Evolutionary conservation across 2,888 invertebrate genomes (phyloP), one percentile per base, ranked within the genome.

Genomic region (Halictus ligatus): DNA sequence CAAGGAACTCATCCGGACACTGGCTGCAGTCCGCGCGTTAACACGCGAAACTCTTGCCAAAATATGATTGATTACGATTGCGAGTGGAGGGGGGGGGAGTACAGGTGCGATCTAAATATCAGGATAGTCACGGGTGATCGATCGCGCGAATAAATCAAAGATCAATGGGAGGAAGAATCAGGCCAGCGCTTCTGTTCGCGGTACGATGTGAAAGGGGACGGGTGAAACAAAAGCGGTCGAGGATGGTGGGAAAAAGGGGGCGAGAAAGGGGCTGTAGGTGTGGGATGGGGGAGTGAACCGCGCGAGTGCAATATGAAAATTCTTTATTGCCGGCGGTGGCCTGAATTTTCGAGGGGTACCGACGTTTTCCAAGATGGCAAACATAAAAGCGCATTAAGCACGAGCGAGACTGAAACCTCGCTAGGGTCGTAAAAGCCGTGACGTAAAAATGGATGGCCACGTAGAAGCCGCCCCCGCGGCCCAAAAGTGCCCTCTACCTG

Each of bases 351-450:
- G 78, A 64, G 69, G 69, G 75, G 69, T 60, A 46, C 76, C 81
- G 80, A 80, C 81, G 85, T 89, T 87, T 75, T 80, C 81, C 83
- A 83, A 88, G 86, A 78, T 75, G 78, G 82, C 83, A 75, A 72
- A 75, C 78, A 75, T 85, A 81, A 89, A 88, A 83, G 85, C 80
- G 71, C 83, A 81, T 89, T 89, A 89, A 89, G 84, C 84, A 58
- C 78, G 77, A 60, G 40, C 80, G 80, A 75, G 79, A 69, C 48
- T 75, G 82, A 84, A 88, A 82, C 75, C 40, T 80, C 83, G 81
- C 78, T 29, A 76, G 43, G 78, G 67, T 85, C 81, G 83, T 88
- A 90, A 85, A 84, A 85, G 77, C 81, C 50, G 50, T 54, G 85
- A 87, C 80, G 83, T 85, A 83, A 75, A 85, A 83, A 88, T 85